Evolutionary conservation across 2,797 vertebrate species (phyloP), one percentile per base, ranked within the genome.

Genomic region (Rhincodon typus): DNA sequence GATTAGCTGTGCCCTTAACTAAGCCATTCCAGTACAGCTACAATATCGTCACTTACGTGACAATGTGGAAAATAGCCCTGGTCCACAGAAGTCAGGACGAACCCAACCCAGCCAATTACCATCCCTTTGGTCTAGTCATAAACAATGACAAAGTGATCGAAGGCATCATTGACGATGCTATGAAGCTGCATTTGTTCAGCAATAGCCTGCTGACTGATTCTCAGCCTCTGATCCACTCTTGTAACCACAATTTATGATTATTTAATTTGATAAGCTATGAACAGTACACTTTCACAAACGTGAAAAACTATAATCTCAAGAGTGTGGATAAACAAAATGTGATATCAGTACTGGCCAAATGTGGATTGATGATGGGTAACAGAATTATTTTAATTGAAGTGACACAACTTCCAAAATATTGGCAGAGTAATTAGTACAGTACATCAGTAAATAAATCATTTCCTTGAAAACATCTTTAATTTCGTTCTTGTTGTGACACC

Each of bases 401-500:
- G n/a, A 94, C 23, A 94, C 42, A 25, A 70, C 19, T 46, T 23
- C 30, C 25, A 69, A n/a, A 21, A 94, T 69, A 42, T 94, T 13
- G n/a, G 66, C 23, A 42, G 42, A 23, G 38, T 69, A 69, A 46
- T 94, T 94, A 70, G n/a, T 8, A 8, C 21, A 0, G 12, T 42
- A 94, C 46, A 46, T 27, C 91, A 42, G 66, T 42, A 70, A 69
- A 93, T 70, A 94, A 69, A 27, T 94, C 91, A 94, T 70, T 94
- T 42, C 19, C 38, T 94, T 67, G 21, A 3, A 7, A 94, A 42
- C 57, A 62, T 69, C 38, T 70, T 94, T 25, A 67, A 70, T 69
- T 70, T 70, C 25, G 6, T 69, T 69, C 23, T 12, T 70, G 1
- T 42, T 38, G 66, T 12, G 25, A 70, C 90, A 93, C 57, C n/a